phyloP scores from a whole-genome alignment of 2,113 vertebrate genomes.

The Albula glossodonta region DNA sequence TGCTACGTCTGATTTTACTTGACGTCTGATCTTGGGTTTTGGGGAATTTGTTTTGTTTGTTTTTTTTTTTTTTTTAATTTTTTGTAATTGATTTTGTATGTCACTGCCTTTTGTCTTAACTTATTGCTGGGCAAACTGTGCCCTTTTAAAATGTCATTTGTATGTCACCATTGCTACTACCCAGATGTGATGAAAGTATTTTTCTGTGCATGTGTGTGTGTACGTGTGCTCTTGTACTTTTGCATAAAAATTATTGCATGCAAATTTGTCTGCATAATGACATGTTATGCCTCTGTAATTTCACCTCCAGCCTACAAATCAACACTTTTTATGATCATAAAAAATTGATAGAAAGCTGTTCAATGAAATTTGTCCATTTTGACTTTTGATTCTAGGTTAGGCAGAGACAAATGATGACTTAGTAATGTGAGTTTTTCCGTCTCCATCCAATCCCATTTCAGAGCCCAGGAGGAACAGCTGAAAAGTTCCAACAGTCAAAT shows the following conservation, averaged over 20 bases:
- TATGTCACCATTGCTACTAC: background rate
- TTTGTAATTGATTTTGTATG: background rate
- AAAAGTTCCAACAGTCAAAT: too few relatives aligned
- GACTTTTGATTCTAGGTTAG: too few relatives aligned
- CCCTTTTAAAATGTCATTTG: constrained; percentile 2
- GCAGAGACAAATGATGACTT: too few relatives aligned
- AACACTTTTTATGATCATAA: background rate
- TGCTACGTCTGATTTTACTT: background rate
- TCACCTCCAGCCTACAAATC: background rate
- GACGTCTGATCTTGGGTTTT: background rate
- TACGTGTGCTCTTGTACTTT: constrained; percentile 28
- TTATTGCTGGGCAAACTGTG: background rate
- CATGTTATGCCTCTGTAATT: background rate
- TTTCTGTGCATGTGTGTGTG: background rate
- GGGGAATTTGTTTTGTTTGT: background rate
- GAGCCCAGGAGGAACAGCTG: too few relatives aligned
- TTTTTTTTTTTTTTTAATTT: background rate
- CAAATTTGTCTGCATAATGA: background rate
- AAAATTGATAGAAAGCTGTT: too few relatives aligned
- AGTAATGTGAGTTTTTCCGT: too few relatives aligned
- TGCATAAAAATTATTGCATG: constrained; percentile 22
- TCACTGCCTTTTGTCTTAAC: background rate
- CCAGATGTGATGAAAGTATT: background rate
- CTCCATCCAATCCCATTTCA: too few relatives aligned
- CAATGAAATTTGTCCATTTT: too few relatives aligned